Percentiles rank a stretch among this genome's conserved stretches.
Conservation (phyloP, 2,113 vertebrate species). For the Archilochus colubris region DNA sequence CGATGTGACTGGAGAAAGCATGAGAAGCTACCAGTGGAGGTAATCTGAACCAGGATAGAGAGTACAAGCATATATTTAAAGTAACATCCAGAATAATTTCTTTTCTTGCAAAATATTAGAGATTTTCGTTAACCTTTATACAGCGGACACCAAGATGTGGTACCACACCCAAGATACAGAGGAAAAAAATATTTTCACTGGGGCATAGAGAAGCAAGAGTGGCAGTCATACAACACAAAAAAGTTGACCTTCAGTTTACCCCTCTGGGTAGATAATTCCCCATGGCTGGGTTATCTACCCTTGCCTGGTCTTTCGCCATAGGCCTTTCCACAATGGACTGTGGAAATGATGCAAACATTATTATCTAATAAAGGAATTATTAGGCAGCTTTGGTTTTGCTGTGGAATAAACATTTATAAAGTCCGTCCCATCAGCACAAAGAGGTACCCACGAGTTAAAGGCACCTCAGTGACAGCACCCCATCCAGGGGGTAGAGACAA, state of each 20-base stretch:
- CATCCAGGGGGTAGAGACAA: background rate
- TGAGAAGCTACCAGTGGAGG: background rate
- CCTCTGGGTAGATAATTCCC: background rate
- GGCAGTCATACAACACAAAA: background rate
- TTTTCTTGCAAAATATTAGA: background rate
- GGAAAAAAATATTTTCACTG: background rate
- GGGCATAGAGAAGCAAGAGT: background rate
- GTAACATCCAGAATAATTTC: background rate
- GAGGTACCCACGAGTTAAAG: background rate
- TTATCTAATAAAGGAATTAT: background rate
- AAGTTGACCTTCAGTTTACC: background rate
- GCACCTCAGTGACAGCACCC: background rate
- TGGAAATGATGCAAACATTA: background rate
- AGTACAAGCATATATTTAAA: background rate
- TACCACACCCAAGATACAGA: background rate
- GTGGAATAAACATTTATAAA: background rate
- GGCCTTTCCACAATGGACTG: background rate
- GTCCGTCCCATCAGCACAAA: background rate
- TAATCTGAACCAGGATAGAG: background rate
- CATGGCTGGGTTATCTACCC: background rate
- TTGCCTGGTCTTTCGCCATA: background rate
- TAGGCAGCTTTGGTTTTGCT: background rate
- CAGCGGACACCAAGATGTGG: background rate
- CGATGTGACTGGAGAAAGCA: background rate
- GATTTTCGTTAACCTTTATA: background rate